Percentiles rank a stretch among this genome's conserved stretches.
Evolutionary conservation across 2,797 vertebrate genomes (phyloP).

Genomic region (Meriones psammophilus): DNA sequence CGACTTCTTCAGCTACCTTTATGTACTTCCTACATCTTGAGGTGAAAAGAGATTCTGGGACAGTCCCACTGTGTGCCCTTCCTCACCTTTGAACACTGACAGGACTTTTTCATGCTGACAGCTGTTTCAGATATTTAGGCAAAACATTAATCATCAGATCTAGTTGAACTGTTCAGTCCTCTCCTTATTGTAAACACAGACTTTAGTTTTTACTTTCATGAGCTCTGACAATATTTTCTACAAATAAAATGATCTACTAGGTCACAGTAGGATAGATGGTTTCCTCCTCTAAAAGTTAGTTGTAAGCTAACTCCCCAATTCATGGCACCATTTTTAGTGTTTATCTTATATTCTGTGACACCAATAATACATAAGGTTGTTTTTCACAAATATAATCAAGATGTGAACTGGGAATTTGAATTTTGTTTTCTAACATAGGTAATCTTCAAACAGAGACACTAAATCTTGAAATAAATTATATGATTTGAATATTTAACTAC

Average conservation of each 20-base stretch:
- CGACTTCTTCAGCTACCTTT: neutral
- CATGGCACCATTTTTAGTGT: neutral
- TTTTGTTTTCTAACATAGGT: neutral
- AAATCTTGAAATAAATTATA: neutral
- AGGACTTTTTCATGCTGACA: conserved; percentile 1
- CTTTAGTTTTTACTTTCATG: conserved; percentile 2
- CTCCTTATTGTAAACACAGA: neutral
- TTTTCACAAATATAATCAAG: conserved; percentile 35
- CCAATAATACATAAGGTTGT: neutral
- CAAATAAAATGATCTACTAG: neutral
- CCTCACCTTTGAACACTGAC: neutral
- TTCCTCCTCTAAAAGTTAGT: neutral
- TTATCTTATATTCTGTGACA: neutral
- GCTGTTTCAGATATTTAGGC: neutral
- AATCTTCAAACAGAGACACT: neutral
- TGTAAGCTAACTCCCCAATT: neutral
- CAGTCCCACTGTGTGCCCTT: neutral
- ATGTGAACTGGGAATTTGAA: neutral
- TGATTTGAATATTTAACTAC: conserved; percentile 57
- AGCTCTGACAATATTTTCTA: neutral
- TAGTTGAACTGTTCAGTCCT: neutral
- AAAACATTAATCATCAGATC: conserved; percentile 37
- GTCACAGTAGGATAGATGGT: neutral
- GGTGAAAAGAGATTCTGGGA: neutral
- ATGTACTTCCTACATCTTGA: neutral